Evolutionary conservation across 2,113 vertebrate species (phyloP), one percentile per base, ranked within the genome.

Genomic region (Semnopithecus entellus): DNA sequence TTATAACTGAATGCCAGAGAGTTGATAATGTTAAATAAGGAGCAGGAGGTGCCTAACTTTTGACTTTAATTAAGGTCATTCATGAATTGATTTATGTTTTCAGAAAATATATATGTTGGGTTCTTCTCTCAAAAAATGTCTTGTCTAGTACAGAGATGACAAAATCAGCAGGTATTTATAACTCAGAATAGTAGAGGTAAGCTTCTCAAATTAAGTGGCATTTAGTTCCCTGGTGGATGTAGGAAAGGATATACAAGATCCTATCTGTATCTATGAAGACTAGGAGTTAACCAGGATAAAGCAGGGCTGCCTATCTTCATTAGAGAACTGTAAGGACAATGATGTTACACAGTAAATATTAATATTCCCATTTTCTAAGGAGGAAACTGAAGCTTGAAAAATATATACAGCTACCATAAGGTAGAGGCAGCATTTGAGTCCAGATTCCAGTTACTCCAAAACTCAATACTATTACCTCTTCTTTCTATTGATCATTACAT

Each of bases 41-140:
- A 64, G 20, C 5, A 61, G 32, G 22, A 81, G 14, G 9, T 43
- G 9, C 18, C 23, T 66, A 61, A 43, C 32, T 97, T 85, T 88
- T 76, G 70, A 68, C 13, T 95, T 94, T 86, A 93, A 87, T 92
- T 82, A 73, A 86, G 25, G 9, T 78, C 85, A 85, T 90, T 68
- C 27, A 20, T 50, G 22, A 1, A 43, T 22, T 73, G 25, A 96
- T 90, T 80, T 84, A 75, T 84, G 23, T 32, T 80, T 94, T 90
- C 40, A 95, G 57, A 85, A 97, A 96, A 76, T 43, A 78, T 11
- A 11, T 8, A 14, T n/a, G 81, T 84, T 84, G 48, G 16, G 3
- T 81, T 13, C 4, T 75, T 80, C 11, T 92, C 48, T 93, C 23
- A 61, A 90, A 96, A 93, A 72, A 50, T 14, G 57, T 6, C 32